These are phyloP conservation scores for Adelognathus sp. DNA, from an alignment of 2,888 invertebrate genomes.

Conservation along the genomic window DNA sequence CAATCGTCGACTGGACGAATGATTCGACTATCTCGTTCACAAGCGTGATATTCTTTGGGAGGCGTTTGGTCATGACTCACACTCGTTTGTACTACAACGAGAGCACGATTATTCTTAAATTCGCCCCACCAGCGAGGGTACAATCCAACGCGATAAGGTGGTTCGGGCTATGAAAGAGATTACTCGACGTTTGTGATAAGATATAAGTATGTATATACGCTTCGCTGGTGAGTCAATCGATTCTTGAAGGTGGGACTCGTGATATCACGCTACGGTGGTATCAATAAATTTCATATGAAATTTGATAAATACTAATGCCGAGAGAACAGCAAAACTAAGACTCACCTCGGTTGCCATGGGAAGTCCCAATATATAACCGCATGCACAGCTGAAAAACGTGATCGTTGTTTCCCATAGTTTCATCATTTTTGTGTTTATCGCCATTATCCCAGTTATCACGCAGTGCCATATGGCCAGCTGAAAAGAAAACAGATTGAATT, in stretches of 20 bases:
- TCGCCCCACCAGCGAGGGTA: constrained; percentile 17
- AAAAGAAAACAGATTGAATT: constrained; percentile 56
- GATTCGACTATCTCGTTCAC: constrained; percentile 32
- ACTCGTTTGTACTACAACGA: constrained; percentile 15
- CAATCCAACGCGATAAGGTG: constrained; percentile 48
- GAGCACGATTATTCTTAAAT: constrained; percentile 35
- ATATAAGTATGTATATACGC: constrained; percentile 29
- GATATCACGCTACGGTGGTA: constrained; percentile 1
- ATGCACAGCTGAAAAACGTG: constrained; percentile 91
- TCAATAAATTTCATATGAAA: background rate
- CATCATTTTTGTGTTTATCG: constrained; percentile 88
- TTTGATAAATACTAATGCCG: background rate
- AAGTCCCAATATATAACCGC: constrained; percentile 91
- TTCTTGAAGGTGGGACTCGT: constrained; percentile 4
- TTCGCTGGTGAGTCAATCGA: constrained; percentile 34
- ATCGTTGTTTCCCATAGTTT: constrained; percentile 92
- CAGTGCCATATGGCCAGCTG: constrained; percentile 95
- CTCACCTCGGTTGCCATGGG: constrained; percentile 93
- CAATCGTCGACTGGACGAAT: constrained; percentile 30
- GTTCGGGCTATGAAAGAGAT: constrained; percentile 44
- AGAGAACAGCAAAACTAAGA: background rate
- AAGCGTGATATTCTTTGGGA: constrained; percentile 13
- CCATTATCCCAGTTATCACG: constrained; percentile 92
- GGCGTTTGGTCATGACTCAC: constrained; percentile 48
- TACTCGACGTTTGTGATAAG: constrained; percentile 43